Base-by-base conservation (phyloP, 2,113 vertebrate species). In the Tor tambroides region DNA sequence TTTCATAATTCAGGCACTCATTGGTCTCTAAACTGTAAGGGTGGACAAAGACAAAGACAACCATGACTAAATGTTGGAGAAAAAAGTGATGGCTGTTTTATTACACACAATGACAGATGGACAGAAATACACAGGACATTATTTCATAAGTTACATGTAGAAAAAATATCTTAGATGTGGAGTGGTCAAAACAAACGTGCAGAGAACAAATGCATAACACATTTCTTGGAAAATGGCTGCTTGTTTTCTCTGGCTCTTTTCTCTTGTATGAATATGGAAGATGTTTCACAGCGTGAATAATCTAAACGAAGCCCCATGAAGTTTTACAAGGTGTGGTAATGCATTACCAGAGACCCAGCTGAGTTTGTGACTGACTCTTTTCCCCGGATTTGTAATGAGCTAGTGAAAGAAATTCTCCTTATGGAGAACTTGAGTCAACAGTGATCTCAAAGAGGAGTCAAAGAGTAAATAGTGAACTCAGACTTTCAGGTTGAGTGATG, bases 21-120 rank as follows among this genome's bases (percentile, higher is more conserved):
- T 12, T 67, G 38, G 41, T 80, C 30, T 80, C 49, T 28, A 38
- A 86, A 74, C 41, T 65, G 43, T 88, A 46, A 75, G 43, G 30
- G 54, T 83, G 21, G 46, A 30, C 49, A 63, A 32, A 59, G 79
- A 59, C 32, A 72, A 26, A 71, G 32, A 83, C 43, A 28, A 67
- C 10, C 28, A 63, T 51, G 80, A 83, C 69, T 15, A 32, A 83
- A 84, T 21, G 21, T 14, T 51, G 17, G 17, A 38, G 28, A 51
- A 84, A 86, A 79, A 63, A 30, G 59, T 61, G 21, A 72, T 32
- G 38, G 38, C 30, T 28, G 49, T 67, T 65, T 76, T 21, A 85
- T 67, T 30, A 21, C 71, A 61, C 19, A 43, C 49, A 6, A 49
- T 80, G 76, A 85, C 77, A 41, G n/a, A 80, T 38, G n/a, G n/a